Conservation (phyloP, 2,797 vertebrate genomes). For the Crax fasciolata region DNA sequence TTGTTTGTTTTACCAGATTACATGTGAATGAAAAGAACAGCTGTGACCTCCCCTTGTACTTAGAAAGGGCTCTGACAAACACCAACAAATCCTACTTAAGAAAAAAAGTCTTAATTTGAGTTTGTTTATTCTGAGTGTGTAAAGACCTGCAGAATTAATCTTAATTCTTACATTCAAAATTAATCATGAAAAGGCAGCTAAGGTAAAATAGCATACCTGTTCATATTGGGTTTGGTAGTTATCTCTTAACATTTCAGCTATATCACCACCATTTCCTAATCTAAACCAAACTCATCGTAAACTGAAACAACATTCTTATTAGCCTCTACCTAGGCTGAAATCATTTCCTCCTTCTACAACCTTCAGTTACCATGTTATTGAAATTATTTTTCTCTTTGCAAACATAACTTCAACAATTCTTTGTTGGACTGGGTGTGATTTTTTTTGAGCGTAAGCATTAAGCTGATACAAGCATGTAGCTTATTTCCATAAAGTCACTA, state of each 20-base stretch:
- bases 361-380: not conserved
- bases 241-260: not conserved
- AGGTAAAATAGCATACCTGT: not conserved
- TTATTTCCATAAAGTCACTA: not conserved
- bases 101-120: not conserved
- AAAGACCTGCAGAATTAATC: not conserved
- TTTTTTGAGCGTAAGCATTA: not conserved
- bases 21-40: slow-evolving; percentile 56
- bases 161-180: not conserved
- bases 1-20: slow-evolving; percentile 61
- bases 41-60: slow-evolving; percentile 42
- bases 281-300: not conserved
- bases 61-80: not conserved
- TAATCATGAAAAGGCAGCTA: not conserved
- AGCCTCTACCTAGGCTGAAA: not conserved
- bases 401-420: not conserved
- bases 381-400: not conserved
- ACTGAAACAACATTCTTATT: accelerated
- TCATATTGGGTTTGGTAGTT: not conserved
- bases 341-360: not conserved
- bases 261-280: not conserved
- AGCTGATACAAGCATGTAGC: not conserved
- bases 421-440: not conserved
- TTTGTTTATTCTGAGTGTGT: not conserved
- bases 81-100: slow-evolving; percentile 6